Conservation (phyloP, 2,113 vertebrate genomes). For the Saccopteryx bilineata region DNA sequence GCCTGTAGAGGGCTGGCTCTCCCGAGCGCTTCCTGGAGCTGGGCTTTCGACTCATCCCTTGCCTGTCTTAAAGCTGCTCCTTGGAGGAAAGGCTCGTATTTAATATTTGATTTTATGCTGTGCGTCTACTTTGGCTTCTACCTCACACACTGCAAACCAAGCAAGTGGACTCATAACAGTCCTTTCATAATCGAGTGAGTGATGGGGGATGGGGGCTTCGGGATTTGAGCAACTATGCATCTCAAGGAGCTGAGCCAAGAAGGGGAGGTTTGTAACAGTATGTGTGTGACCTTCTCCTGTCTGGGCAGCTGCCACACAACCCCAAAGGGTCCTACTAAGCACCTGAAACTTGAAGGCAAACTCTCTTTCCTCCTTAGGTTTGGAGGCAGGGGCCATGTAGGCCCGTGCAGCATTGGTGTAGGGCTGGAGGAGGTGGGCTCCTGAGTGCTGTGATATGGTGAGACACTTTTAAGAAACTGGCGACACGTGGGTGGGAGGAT, state of each 20-base stretch:
- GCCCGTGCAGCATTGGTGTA: neutral
- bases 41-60: neutral
- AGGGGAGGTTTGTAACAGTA: neutral
- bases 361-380: neutral
- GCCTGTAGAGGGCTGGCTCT: neutral
- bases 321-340: neutral
- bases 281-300: neutral
- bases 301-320: neutral
- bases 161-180: neutral
- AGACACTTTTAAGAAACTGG: neutral
- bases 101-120: neutral
- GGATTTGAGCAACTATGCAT: neutral
- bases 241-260: neutral
- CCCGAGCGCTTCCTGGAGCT: neutral
- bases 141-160: neutral
- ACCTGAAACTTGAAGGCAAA: neutral
- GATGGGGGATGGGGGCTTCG: no score
- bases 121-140: neutral
- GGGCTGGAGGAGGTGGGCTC: neutral
- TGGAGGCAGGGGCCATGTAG: neutral
- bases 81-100: fast-evolving
- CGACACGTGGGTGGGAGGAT: neutral
- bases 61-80: neutral
- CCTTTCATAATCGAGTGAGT: neutral
- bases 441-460: neutral